Base-by-base conservation (phyloP, 2,113 vertebrate genomes). In the Ornithorhynchus anatinus region DNA sequence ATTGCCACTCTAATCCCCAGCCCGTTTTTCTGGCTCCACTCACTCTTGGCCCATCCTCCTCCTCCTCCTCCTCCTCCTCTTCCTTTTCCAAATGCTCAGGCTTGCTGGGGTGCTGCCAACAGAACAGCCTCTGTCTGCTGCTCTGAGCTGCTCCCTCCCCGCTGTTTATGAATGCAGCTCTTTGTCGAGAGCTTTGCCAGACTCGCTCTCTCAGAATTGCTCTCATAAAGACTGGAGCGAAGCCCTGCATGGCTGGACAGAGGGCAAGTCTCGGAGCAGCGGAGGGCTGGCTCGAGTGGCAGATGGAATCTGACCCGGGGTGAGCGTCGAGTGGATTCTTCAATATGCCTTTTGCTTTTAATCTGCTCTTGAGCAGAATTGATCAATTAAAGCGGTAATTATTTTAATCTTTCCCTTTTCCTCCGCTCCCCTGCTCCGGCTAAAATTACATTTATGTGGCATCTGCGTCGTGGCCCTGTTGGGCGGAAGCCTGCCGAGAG, bases 301-400 rank as follows among this genome's bases (percentile, higher is more conserved):
- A 84, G 84, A 50, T 75, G 82, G 75, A 59, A 38, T 59, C 38
- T n/a, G 35, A 44, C 45, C 60, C 70, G 66, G 73, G 36, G 75
- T 1, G 14, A 44, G 63, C 75, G 61, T 72, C 11, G 3, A 81
- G 60, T 64, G 69, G 40, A 42, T 52, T 82, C 80, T 69, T 71
- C 64, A 84, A 54, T 71, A 57, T 70, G 59, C 32, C 20, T 67
- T 82, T 81, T 65, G 64, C 37, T 82, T 80, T 69, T 67, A 80
- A 85, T 86, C 60, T 79, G 16, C 37, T 71, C 66, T 76, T 82
- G 70, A 85, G 62, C 32, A 54, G 68, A 79, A 22, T 27, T 64
- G 76, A 69, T 85, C 78, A 85, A 86, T 81, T 84, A 76, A 81
- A 82, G 63, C 14, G 33, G 31, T 73, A 75, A 88, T 88, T 86